Evolutionary conservation across 2,113 vertebrate genomes (phyloP).

Genomic region (Actinemys pallida): DNA sequence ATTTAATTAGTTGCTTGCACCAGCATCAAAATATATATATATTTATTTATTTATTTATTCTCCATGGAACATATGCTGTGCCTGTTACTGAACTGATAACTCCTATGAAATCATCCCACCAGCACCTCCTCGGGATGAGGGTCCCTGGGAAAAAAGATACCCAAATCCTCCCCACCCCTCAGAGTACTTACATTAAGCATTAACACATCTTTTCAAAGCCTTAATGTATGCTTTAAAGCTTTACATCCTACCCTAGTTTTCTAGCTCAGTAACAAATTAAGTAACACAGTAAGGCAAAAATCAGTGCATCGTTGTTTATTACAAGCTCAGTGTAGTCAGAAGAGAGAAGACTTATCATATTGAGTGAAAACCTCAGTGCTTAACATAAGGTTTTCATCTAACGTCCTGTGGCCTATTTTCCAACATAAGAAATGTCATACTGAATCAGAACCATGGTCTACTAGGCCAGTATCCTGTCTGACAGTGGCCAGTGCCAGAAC

Average conservation of each 20-base stretch:
- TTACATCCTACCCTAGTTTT: not conserved
- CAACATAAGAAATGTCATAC: not conserved
- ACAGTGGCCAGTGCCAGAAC: not conserved
- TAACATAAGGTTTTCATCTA: not conserved
- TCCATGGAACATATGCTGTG: no score
- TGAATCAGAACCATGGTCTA: not conserved
- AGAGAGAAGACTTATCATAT: not conserved
- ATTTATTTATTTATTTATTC: no score
- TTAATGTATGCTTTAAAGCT: not conserved
- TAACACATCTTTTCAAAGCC: not conserved
- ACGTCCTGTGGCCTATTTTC: accelerated
- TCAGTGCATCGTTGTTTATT: not conserved
- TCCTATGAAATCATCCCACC: no score
- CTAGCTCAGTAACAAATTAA: not conserved
- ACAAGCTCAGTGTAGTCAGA: not conserved
- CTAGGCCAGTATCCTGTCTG: not conserved
- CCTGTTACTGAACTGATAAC: no score
- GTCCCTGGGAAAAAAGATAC: not conserved
- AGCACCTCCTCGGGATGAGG: not conserved
- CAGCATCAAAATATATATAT: no score
- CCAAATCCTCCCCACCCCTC: not conserved
- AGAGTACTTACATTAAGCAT: not conserved
- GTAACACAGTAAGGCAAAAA: not conserved
- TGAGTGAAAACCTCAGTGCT: not conserved
- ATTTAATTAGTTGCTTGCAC: no score